Evolutionary conservation across 2,888 invertebrate genomes (phyloP).

Genomic region (Girardia tigrina): DNA sequence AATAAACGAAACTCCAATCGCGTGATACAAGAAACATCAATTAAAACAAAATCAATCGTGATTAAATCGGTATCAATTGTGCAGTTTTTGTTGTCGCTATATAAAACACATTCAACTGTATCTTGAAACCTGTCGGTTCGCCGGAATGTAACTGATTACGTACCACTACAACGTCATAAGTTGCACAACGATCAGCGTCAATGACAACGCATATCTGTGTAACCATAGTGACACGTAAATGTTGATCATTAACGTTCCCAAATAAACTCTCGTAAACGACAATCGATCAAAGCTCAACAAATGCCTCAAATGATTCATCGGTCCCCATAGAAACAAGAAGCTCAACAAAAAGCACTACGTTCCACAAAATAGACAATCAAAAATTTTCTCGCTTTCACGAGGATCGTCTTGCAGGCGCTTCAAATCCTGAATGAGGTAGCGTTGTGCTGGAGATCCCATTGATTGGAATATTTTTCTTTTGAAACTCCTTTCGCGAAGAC

Average conservation of each 20-base stretch:
- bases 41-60: neutral
- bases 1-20: no score
- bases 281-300: conserved; percentile 69
- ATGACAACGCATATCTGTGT: conserved; percentile 72
- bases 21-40: neutral
- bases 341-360: conserved; percentile 73
- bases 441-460: conserved; percentile 32
- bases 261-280: conserved; percentile 67
- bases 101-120: conserved; percentile 57
- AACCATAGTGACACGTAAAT: conserved; percentile 75
- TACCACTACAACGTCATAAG: conserved; percentile 71
- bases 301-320: conserved; percentile 71
- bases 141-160: conserved; percentile 82
- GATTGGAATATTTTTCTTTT: no score
- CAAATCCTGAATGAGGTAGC: conserved; percentile 35
- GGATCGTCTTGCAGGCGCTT: conserved; percentile 77
- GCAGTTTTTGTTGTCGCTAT: conserved; percentile 47
- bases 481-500: no score
- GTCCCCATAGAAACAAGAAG: conserved; percentile 88
- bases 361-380: conserved; percentile 76
- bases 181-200: conserved; percentile 71
- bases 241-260: conserved; percentile 69
- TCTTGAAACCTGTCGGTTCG: conserved; percentile 73
- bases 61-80: conserved; percentile 34
- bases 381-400: conserved; percentile 90